Percentiles rank a stretch among this genome's conserved stretches.
Evolutionary conservation across 2,113 vertebrate genomes (phyloP).

Genomic region (Romanogobio albipinnatus): DNA sequence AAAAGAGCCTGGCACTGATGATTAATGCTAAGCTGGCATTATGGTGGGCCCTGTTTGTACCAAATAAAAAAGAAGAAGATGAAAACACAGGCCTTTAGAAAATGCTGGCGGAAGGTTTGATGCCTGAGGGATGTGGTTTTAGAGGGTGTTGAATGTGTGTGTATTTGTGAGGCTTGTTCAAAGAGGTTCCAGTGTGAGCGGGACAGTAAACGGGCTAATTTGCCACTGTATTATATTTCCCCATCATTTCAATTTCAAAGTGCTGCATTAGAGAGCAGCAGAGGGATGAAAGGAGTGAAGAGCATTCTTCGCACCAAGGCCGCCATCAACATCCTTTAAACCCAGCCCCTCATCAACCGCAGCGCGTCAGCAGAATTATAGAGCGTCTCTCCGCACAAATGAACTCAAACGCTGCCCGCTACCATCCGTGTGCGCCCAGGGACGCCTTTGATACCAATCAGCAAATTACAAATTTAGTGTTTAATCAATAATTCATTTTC

Average conservation of each 20-base stretch:
- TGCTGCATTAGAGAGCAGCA: slow-evolving; percentile 47
- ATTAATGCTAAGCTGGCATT: slow-evolving; percentile 27
- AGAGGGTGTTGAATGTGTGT: slow-evolving; percentile 15
- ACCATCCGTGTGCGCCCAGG: slow-evolving; percentile 49
- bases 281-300: slow-evolving; percentile 49
- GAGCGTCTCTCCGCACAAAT: slow-evolving; percentile 14
- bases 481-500: slow-evolving; percentile 78
- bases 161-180: slow-evolving; percentile 24
- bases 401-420: slow-evolving; percentile 35
- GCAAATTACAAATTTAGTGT: slow-evolving; percentile 78
- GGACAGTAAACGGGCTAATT: slow-evolving; percentile 57
- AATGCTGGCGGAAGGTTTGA: slow-evolving; percentile 11
- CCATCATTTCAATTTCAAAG: slow-evolving; percentile 62
- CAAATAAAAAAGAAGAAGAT: background rate
- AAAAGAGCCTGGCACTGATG: slow-evolving; percentile 28
- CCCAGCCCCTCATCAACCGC: slow-evolving; percentile 28
- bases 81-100: slow-evolving; percentile 15
- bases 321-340: slow-evolving; percentile 48
- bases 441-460: slow-evolving; percentile 68
- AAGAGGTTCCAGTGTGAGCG: slow-evolving; percentile 41
- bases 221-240: slow-evolving; percentile 53
- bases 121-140: slow-evolving; percentile 39
- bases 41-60: background rate
- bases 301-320: background rate
- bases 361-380: slow-evolving; percentile 50